phyloP scores from a whole-genome alignment of 2,113 vertebrate species.

The Muscicapa adusta region DNA sequence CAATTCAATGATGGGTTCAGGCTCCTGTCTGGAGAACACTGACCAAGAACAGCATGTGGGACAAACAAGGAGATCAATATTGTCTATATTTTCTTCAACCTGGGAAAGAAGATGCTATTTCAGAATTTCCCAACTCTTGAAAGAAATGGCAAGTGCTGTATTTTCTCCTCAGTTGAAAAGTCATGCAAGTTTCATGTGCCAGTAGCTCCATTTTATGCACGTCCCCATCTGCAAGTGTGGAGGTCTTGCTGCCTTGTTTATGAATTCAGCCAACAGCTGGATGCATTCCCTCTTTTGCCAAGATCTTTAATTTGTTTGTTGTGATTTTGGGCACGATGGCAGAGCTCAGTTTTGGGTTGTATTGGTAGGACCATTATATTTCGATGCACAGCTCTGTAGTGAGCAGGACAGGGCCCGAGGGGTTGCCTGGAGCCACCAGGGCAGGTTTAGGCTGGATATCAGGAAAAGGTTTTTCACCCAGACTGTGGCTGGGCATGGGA shows the following conservation, averaged over 20 bases:
- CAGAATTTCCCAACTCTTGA: not conserved
- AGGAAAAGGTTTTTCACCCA: not conserved
- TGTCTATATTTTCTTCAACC: not conserved
- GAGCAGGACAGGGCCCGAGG: not conserved
- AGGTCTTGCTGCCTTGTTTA: not conserved
- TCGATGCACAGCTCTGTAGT: not conserved
- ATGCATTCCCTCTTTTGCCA: not conserved
- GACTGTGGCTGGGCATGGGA: accelerated
- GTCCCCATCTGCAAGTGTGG: not conserved
- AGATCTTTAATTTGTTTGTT: not conserved
- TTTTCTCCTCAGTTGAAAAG: not conserved
- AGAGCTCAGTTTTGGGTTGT: not conserved
- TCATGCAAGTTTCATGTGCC: accelerated
- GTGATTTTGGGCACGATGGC: not conserved
- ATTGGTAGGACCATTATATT: accelerated
- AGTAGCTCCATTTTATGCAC: not conserved
- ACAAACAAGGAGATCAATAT: not conserved
- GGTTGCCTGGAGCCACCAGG: not conserved
- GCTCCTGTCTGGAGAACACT: not conserved
- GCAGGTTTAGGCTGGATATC: not conserved
- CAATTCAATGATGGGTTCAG: accelerated
- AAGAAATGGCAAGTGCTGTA: not conserved
- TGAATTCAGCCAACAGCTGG: not conserved
- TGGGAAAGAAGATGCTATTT: not conserved
- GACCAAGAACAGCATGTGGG: not conserved